A percentile compares a stretch with the other conserved stretches of the same genome.
These are phyloP conservation scores for Belonocnema kinseyi DNA, from an alignment of 1,140 invertebrate genomes.

Conservation along the genomic window DNA sequence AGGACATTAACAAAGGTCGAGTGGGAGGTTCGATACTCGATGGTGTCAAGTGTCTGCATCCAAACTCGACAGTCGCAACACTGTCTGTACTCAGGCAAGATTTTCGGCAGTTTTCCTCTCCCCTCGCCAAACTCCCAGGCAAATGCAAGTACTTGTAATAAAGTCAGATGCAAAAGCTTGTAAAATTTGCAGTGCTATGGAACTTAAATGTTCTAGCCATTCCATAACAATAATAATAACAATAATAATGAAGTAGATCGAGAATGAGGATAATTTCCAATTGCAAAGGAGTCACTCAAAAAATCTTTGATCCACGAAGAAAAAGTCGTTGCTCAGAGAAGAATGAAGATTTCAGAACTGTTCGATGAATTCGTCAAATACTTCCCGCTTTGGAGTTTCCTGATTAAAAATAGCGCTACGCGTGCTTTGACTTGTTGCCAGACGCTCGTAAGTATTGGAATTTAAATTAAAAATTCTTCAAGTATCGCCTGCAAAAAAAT, in stretches of 20 bases:
- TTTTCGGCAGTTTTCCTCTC: too few relatives aligned
- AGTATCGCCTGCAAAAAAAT: conserved; percentile 30
- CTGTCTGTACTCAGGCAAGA: too few relatives aligned
- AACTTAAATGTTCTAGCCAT: too few relatives aligned
- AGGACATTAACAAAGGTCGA: background rate
- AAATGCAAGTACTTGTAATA: too few relatives aligned
- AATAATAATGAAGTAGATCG: background rate
- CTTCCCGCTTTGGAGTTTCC: conserved; percentile 26
- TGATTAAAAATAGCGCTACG: conserved; percentile 31
- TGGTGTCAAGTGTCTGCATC: too few relatives aligned
- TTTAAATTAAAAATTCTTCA: conserved; percentile 32
- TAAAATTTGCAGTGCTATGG: too few relatives aligned
- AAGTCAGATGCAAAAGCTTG: too few relatives aligned
- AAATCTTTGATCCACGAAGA: background rate
- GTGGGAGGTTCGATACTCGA: too few relatives aligned
- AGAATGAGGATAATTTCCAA: conserved; percentile 4
- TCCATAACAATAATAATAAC: too few relatives aligned
- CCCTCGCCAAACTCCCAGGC: too few relatives aligned
- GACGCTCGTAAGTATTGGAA: conserved; percentile 29
- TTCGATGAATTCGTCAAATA: conserved; percentile 29
- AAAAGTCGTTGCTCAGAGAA: background rate
- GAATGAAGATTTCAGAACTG: conserved; percentile 9
- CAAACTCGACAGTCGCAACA: too few relatives aligned
- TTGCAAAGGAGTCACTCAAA: background rate
- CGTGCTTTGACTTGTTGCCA: conserved; percentile 31